Evolutionary conservation across 2,797 vertebrate genomes (phyloP), one percentile per base, ranked within the genome.

Genomic region (Anisognathus igniventris): DNA sequence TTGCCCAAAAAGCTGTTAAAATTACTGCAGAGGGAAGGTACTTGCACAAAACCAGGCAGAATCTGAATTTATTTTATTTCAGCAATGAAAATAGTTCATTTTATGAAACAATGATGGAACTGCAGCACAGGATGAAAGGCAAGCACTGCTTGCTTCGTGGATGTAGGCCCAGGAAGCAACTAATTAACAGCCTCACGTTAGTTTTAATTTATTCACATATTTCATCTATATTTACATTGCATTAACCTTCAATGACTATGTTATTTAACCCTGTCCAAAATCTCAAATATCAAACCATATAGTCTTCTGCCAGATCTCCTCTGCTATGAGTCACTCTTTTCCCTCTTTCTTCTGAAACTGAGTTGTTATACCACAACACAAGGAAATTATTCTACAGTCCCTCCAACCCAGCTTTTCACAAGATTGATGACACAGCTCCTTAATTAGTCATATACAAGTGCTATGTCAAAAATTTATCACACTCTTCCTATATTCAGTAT

Each of bases 391-490:
- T 31, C 8, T 62, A 15, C 30, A 75, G 28, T 20, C 12, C 9
- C 17, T 81, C 48, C 57, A 74, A 13, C 3, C 6, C 50, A n/a
- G 4, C 10, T 28, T 20, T 67, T 67, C 40, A 54, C 4, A 67
- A 70, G 30, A 27, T 0, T 20, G 7, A 54, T 71, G 23, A 33
- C 3, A 6, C 24, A 58, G 0, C 2, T 62, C 18, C 40, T n/a
- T 61, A 40, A 28, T n/a, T 58, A 67, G 15, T 51, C 18, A 74
- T 37, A 81, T 57, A 5, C 3, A 82, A 61, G 24, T 25, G 11
- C 6, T 53, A 33, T 50, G 15, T 24, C 27, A 67, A 79, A 54
- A 42, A 19, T 33, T 79, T 67, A 75, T 33, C 15, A 37, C 9
- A 27, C 25, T 33, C 86, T 50, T 53, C 19, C 47, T 44, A 44